These are phyloP conservation scores for Orchestia grillus DNA, from an alignment of 1,140 invertebrate genomes.

Conservation along the genomic window DNA sequence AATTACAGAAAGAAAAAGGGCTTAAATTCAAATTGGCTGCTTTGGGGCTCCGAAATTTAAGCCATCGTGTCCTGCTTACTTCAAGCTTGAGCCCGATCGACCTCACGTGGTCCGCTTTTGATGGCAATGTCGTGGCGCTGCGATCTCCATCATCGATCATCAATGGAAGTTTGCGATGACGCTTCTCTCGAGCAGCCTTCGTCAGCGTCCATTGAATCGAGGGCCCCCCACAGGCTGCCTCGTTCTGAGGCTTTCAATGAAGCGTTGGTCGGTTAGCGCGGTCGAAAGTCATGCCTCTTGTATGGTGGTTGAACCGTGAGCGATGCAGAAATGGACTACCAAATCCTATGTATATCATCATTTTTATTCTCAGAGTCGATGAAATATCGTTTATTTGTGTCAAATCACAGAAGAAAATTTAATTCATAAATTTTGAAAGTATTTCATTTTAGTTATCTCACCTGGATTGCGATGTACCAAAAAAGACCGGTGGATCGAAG, in stretches of 20 bases:
- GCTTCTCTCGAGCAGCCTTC: constrained; percentile 21
- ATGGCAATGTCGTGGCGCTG: constrained; percentile 11
- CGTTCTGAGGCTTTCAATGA: constrained; percentile 42
- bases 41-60: neutral
- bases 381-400: neutral
- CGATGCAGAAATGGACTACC: neutral
- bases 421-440: neutral
- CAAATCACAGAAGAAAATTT: neutral
- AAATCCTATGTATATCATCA: neutral
- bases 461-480: neutral
- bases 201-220: constrained; percentile 36
- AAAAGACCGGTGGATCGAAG: neutral
- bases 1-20: neutral
- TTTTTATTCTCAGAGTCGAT: neutral
- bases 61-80: neutral
- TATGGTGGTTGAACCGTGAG: neutral
- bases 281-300: neutral
- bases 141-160: constrained; percentile 50
- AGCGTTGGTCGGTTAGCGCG: neutral
- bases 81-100: neutral
- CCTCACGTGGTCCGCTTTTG: constrained; percentile 13
- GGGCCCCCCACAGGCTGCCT: neutral
- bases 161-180: constrained; percentile 36
- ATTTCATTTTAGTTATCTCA: neutral
- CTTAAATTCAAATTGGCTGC: neutral